phyloP scores from a whole-genome alignment of 1,140 invertebrate species.

The Kradibia gibbosae region DNA sequence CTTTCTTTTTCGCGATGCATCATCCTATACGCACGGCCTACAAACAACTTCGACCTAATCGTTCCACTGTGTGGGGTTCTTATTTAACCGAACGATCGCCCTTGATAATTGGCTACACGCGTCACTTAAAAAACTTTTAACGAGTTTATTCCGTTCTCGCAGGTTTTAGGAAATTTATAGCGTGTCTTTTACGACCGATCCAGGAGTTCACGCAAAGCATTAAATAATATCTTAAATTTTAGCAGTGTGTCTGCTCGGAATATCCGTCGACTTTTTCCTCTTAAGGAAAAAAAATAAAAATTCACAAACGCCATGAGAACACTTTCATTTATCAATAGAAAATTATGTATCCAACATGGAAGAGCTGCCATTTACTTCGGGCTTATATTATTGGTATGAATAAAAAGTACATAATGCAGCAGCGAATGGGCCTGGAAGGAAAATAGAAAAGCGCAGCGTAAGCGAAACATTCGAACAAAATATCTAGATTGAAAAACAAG shows the following conservation, averaged over 20 bases:
- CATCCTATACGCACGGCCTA: background rate
- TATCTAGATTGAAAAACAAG: slow-evolving; percentile 55
- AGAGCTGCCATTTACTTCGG: too few species aligned
- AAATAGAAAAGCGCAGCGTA: background rate
- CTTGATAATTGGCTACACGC: background rate
- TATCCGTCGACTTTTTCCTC: too few species aligned
- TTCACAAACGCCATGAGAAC: too few species aligned
- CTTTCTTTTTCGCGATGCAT: slow-evolving; percentile 13
- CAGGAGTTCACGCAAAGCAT: background rate
- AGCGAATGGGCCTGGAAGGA: slow-evolving; percentile 33
- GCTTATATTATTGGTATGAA: background rate
- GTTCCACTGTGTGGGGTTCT: background rate
- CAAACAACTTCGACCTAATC: background rate
- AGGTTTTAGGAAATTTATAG: background rate
- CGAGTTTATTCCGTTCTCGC: background rate
- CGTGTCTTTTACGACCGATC: background rate
- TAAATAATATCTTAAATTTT: background rate
- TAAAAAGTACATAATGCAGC: background rate
- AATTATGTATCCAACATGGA: background rate
- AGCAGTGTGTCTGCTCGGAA: background rate
- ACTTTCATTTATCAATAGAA: too few species aligned
- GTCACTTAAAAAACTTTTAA: background rate
- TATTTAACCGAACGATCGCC: slow-evolving; percentile 18
- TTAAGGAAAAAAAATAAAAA: too few species aligned
- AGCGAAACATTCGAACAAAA: slow-evolving; percentile 13